Evolutionary conservation across 1,140 invertebrate species (phyloP).

Genomic region (Apis laboriosa): DNA sequence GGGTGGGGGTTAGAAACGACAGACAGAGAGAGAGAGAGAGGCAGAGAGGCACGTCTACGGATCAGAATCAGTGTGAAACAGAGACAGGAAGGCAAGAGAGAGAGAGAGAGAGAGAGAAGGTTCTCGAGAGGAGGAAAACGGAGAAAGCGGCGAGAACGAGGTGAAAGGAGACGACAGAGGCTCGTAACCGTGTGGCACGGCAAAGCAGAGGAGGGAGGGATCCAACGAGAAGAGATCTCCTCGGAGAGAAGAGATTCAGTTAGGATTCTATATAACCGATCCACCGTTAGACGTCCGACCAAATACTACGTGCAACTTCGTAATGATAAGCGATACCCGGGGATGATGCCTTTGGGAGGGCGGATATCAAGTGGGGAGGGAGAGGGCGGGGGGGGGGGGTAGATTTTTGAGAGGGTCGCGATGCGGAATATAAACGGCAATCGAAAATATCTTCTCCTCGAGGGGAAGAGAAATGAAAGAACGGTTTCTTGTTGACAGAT

Average conservation of each 20-base stretch:
- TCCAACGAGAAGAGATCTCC: conserved; percentile 58
- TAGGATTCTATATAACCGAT: conserved; percentile 76
- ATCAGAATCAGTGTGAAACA: neutral
- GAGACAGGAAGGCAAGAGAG: conserved; percentile 1
- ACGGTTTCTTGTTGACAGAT: no score
- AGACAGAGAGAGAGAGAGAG: conserved; percentile 15
- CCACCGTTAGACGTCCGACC: conserved; percentile 68
- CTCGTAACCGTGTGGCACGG: neutral
- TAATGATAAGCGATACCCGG: conserved; percentile 68
- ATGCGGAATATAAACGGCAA: no score
- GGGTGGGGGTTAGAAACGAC: conserved; percentile 64
- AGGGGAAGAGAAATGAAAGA: no score
- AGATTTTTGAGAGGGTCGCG: no score
- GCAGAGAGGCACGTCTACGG: no score
- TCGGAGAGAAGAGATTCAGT: conserved; percentile 75
- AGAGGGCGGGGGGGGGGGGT: neutral
- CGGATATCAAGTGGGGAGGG: neutral
- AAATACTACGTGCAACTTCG: conserved; percentile 70
- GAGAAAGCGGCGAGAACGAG: conserved; percentile 16
- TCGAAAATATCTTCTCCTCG: no score
- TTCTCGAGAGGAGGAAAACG: conserved; percentile 2
- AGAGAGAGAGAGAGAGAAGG: conserved; percentile 18
- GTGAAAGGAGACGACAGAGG: conserved; percentile 31
- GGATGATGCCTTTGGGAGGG: conserved; percentile 54
- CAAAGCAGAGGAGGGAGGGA: conserved; percentile 20